These are phyloP conservation scores for Cephus pulcher DNA, from an alignment of 2,888 invertebrate species.

Conservation along the genomic window DNA sequence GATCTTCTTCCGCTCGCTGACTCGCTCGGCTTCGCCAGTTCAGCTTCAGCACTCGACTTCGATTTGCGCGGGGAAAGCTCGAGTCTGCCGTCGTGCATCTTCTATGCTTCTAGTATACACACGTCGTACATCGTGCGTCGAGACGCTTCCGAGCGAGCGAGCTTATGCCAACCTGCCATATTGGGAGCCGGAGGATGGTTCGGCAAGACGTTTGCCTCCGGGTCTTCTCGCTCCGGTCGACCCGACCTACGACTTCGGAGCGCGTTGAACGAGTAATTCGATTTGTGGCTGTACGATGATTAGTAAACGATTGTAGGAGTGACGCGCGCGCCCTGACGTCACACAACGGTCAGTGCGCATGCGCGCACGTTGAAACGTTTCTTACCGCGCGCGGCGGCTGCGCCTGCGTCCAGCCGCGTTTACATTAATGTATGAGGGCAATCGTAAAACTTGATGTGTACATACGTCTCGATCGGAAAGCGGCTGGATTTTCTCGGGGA, in stretches of 20 bases:
- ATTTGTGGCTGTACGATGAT: background rate
- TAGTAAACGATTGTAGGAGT: background rate
- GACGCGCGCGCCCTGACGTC: background rate
- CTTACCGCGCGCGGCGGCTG: background rate
- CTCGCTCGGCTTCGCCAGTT: background rate
- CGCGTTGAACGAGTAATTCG: background rate
- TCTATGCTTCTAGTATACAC: background rate
- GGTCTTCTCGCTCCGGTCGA: background rate
- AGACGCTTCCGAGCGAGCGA: background rate
- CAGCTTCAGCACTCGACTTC: background rate
- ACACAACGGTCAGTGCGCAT: background rate
- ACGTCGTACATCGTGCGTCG: background rate
- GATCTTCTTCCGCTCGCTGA: conserved; percentile 42
- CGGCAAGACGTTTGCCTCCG: background rate
- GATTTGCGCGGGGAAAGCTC: conserved; percentile 27
- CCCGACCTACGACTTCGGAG: background rate
- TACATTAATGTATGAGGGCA: conserved; percentile 65
- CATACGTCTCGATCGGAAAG: conserved; percentile 60
- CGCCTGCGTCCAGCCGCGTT: conserved; percentile 40
- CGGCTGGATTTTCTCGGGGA: conserved; percentile 52
- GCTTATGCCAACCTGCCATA: background rate
- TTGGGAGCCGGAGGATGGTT: background rate
- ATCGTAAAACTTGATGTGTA: conserved; percentile 64
- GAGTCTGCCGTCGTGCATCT: conserved; percentile 12
- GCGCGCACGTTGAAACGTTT: background rate